Percentiles rank a stretch among this genome's conserved stretches.
These are phyloP conservation scores for Achlya flavicornis DNA, from an alignment of 2,888 invertebrate genomes.

Conservation along the genomic window DNA sequence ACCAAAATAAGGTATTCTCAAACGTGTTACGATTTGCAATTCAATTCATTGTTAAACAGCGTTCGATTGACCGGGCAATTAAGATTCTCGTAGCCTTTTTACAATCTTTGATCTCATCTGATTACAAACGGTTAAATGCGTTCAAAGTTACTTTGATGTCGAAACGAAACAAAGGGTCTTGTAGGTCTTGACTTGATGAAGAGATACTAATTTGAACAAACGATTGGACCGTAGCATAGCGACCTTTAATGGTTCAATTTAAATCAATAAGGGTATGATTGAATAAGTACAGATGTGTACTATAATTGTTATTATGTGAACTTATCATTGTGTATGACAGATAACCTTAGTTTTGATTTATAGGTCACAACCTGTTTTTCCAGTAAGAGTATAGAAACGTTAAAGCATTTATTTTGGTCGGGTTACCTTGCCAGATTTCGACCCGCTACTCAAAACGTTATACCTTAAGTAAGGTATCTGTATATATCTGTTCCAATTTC, in stretches of 20 bases:
- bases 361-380: no score
- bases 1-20: neutral
- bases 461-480: no score
- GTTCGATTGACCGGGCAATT: slow-evolving; percentile 30
- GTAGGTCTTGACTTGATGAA: slow-evolving; percentile 32
- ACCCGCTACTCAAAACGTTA: no score
- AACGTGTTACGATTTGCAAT: slow-evolving; percentile 9
- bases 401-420: no score
- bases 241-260: neutral
- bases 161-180: slow-evolving; percentile 37
- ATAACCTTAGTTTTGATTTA: no score
- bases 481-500: no score
- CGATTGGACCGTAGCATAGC: neutral
- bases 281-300: neutral
- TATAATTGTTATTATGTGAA: neutral
- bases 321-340: no score
- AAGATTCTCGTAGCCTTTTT: slow-evolving; percentile 35
- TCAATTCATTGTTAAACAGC: slow-evolving; percentile 4
- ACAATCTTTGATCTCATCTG: slow-evolving; percentile 44
- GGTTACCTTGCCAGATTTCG: no score
- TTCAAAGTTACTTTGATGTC: slow-evolving; percentile 28
- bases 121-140: slow-evolving; percentile 33
- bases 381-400: no score
- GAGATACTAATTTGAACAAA: slow-evolving; percentile 21
- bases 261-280: neutral